A percentile compares a stretch with the other conserved stretches of the same genome.
Evolutionary conservation across 92 coral and sea anemone species (phyloP).

Genomic region (Zoanthus sociatus): DNA sequence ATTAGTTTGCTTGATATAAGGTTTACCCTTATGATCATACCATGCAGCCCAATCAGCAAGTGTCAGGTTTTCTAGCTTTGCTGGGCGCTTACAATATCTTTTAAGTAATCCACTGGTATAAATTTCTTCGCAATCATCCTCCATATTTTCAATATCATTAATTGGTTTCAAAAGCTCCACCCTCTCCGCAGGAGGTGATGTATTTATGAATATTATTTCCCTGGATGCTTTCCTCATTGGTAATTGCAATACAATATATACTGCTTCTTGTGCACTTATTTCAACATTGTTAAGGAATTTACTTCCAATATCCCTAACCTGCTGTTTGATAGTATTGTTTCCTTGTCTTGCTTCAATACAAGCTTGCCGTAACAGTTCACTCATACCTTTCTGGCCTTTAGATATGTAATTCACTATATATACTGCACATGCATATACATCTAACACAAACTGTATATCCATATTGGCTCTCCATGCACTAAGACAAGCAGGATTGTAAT

Average conservation of each 20-base stretch:
- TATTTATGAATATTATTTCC: slow-evolving; percentile 3
- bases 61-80: slow-evolving; percentile 8
- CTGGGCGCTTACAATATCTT: slow-evolving; percentile 5
- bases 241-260: slow-evolving; percentile 11
- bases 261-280: slow-evolving; percentile 10
- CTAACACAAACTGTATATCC: slow-evolving; percentile 11
- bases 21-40: slow-evolving; percentile 3
- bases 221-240: slow-evolving; percentile 8
- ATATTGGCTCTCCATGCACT: slow-evolving; percentile 15
- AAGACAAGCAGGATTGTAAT: slow-evolving; percentile 1
- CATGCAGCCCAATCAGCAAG: slow-evolving; percentile 10
- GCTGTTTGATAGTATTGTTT: slow-evolving; percentile 5
- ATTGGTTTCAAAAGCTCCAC: slow-evolving; percentile 5
- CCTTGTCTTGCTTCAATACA: slow-evolving; percentile 53
- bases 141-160: slow-evolving; percentile 1
- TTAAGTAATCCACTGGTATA: slow-evolving; percentile 6
- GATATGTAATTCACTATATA: slow-evolving; percentile 6
- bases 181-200: slow-evolving; percentile 6
- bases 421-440: slow-evolving; percentile 5
- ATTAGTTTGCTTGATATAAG: slow-evolving; percentile 1
- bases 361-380: slow-evolving; percentile 48
- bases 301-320: slow-evolving; percentile 17
- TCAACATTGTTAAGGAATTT: slow-evolving; percentile 7
- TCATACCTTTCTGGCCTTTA: slow-evolving; percentile 52
- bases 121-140: slow-evolving; percentile 3